A percentile compares a stretch with the other conserved stretches of the same genome.
These are phyloP conservation scores for Rhynchotus rufescens DNA, from an alignment of 2,797 vertebrate genomes.

Conservation along the genomic window DNA sequence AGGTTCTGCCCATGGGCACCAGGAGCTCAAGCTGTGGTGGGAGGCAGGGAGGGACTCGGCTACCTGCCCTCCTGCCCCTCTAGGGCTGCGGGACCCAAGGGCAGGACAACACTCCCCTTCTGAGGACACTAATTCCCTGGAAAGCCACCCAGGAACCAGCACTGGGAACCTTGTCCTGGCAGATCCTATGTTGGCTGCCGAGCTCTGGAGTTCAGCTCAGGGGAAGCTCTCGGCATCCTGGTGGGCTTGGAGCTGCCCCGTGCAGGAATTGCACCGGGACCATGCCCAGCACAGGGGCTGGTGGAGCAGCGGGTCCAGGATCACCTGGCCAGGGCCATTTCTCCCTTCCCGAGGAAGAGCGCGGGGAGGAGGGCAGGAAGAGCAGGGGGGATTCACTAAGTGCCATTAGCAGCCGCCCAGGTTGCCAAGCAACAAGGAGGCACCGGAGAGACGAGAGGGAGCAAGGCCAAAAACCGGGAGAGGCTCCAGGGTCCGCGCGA, in stretches of 20 bases:
- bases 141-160: background rate
- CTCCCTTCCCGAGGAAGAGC: background rate
- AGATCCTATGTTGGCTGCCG: rapidly evolving
- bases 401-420: background rate
- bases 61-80: background rate
- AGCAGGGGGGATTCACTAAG: background rate
- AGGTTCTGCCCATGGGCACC: too few species aligned
- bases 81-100: background rate
- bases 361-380: background rate
- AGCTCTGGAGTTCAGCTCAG: background rate
- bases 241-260: too few species aligned
- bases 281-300: too few species aligned
- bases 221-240: background rate
- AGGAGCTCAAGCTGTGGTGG: background rate
- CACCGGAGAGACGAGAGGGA: constrained; percentile 14
- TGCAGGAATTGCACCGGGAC: background rate
- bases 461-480: background rate
- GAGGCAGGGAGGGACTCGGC: too few species aligned
- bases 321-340: background rate
- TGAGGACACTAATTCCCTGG: too few species aligned
- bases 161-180: background rate
- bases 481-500: background rate
- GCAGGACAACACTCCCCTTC: background rate
- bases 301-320: background rate
- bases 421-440: constrained; percentile 41